These are phyloP conservation scores for Drosophila mayaguana DNA, from an alignment of 2,888 invertebrate genomes.

Conservation along the genomic window DNA sequence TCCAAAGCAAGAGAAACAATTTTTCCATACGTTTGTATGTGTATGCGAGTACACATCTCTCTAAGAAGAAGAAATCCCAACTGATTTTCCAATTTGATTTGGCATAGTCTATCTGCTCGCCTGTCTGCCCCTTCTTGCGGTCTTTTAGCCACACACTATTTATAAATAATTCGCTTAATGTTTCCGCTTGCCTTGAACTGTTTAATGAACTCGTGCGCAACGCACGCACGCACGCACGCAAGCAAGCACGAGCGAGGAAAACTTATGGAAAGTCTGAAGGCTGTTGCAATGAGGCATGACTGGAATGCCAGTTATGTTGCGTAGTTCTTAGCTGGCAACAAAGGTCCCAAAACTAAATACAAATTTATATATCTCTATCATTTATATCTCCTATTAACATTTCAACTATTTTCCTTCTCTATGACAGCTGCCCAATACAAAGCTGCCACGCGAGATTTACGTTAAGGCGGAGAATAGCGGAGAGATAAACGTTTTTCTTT, in stretches of 20 bases:
- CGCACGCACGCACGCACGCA: slow-evolving; percentile 23
- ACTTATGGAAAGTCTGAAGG: neutral
- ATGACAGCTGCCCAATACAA: slow-evolving; percentile 88
- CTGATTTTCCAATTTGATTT: slow-evolving; percentile 39
- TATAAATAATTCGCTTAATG: slow-evolving; percentile 75
- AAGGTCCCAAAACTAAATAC: neutral
- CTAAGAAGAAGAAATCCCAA: neutral
- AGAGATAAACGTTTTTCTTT: slow-evolving; percentile 97
- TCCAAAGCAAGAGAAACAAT: slow-evolving; percentile 28
- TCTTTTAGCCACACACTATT: slow-evolving; percentile 59
- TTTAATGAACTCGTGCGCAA: slow-evolving; percentile 66
- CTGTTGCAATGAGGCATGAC: neutral
- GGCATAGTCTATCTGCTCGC: slow-evolving; percentile 14
- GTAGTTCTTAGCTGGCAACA: neutral
- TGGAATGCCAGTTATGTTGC: too few species aligned
- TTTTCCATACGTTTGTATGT: neutral
- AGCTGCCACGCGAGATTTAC: slow-evolving; percentile 92
- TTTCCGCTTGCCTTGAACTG: slow-evolving; percentile 80
- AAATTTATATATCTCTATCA: neutral
- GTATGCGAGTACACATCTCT: neutral
- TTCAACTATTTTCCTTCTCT: slow-evolving; percentile 4
- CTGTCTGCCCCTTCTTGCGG: neutral
- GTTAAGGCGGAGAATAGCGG: slow-evolving; percentile 94
- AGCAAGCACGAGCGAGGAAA: slow-evolving; percentile 7
- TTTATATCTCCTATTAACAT: neutral